phyloP scores from a whole-genome alignment of 92 coral and sea anemone species.

The Galaxea fascicularis region DNA sequence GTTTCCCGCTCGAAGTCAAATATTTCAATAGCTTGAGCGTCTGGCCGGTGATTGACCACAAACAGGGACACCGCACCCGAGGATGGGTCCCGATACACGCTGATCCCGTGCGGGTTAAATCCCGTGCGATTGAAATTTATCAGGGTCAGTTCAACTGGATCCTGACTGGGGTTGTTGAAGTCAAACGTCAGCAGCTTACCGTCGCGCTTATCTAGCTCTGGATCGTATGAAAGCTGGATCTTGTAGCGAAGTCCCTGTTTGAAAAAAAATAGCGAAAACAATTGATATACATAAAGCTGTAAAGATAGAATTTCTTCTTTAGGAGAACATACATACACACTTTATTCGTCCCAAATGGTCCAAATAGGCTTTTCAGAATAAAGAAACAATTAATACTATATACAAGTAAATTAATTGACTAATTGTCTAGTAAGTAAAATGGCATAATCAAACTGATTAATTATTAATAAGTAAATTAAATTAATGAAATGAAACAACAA shows the following conservation, averaged over 20 bases:
- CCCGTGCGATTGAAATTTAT: conserved; percentile 75
- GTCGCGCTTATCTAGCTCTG: conserved; percentile 67
- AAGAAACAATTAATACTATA: too few species aligned
- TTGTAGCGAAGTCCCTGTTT: conserved; percentile 74
- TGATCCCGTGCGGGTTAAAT: conserved; percentile 90
- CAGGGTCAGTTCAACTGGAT: conserved; percentile 67
- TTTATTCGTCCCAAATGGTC: too few species aligned
- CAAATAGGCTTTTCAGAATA: too few species aligned
- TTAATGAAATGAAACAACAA: too few species aligned
- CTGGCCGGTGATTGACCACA: conserved; percentile 81
- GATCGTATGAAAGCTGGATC: conserved; percentile 55
- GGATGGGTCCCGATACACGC: conserved; percentile 74
- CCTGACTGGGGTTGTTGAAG: conserved; percentile 67
- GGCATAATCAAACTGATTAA: too few species aligned
- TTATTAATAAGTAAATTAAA: too few species aligned
- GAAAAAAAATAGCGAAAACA: too few species aligned
- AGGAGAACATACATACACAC: too few species aligned
- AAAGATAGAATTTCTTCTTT: too few species aligned
- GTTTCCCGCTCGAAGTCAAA: conserved; percentile 81
- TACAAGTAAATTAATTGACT: too few species aligned
- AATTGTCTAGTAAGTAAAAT: too few species aligned
- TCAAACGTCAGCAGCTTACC: conserved; percentile 73
- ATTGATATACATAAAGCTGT: neutral
- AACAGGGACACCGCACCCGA: conserved; percentile 73
- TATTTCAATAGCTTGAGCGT: conserved; percentile 82